Evolutionary conservation across 2,888 invertebrate species (phyloP), one percentile per base, ranked within the genome.

Genomic region (Tineola bisselliella): DNA sequence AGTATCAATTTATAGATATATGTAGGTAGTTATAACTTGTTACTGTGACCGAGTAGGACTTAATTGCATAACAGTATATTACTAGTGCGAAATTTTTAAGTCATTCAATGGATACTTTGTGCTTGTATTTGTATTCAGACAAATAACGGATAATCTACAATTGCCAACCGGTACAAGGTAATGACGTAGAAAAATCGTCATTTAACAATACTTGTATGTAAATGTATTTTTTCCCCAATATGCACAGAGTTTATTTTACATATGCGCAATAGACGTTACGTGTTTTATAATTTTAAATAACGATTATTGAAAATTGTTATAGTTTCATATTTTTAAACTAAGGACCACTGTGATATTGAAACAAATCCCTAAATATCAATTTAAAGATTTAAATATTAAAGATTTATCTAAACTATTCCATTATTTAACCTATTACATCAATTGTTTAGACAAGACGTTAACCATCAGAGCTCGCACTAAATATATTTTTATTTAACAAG

Each of bases 21-120:
- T n/a, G n/a, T n/a, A n/a, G n/a, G n/a, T n/a, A n/a, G n/a, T n/a
- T n/a, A n/a, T n/a, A n/a, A n/a, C n/a, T n/a, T n/a, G n/a, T n/a
- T n/a, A n/a, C n/a, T n/a, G 25, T 25, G 25, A 25, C 25, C 25
- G 25, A 25, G 4, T 4, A 25, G 25, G 25, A 25, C 25, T 25
- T 25, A 76, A 78, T 76, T 79, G 71, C 72, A 70, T 79, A 79
- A 78, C 75, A 72, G 75, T 74, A 72, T 69, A 67, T 68, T 70
- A 64, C 65, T 68, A 66, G 63, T 65, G 64, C 63, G 38, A 38
- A 10, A 10, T 31, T 38, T 48, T 48, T 48, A 17, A 15, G 10
- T n/a, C 48, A 48, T 48, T 48, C 48, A 15, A 13, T 48, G 48
- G 48, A 48, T 48, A 48, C 54, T 54, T 54, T 54, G 54, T 54